Conservation (phyloP, 2,113 vertebrate genomes). For the Gallinago media region DNA sequence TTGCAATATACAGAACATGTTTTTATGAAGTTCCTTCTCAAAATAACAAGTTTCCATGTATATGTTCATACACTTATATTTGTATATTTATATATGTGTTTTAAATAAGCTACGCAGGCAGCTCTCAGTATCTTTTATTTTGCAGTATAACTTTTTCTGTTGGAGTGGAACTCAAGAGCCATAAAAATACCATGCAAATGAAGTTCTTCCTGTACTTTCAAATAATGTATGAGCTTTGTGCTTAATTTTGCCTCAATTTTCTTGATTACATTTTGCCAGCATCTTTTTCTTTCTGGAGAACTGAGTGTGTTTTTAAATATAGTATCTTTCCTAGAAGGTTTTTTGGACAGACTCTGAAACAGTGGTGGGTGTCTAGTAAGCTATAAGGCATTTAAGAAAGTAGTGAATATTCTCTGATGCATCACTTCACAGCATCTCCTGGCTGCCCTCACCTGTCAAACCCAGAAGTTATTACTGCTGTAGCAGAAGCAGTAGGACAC, state of each 20-base stretch:
- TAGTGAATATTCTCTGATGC: background rate
- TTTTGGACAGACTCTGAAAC: background rate
- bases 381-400: background rate
- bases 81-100: background rate
- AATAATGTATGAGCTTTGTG: background rate
- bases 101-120: background rate
- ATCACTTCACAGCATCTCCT: background rate
- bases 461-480: background rate
- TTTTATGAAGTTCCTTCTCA: background rate
- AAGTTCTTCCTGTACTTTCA: background rate
- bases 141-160: background rate
- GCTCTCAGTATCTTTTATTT: background rate
- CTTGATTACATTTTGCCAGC: background rate
- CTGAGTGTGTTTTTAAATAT: background rate
- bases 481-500: background rate
- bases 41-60: background rate
- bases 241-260: background rate
- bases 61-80: background rate
- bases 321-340: background rate
- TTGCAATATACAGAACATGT: background rate
- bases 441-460: background rate
- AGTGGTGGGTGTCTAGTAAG: background rate
- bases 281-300: background rate
- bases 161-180: background rate
- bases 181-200: background rate